Evolutionary conservation across 1,140 invertebrate genomes (phyloP), one percentile per base, ranked within the genome.

Genomic region (Cydia fagiglandana): DNA sequence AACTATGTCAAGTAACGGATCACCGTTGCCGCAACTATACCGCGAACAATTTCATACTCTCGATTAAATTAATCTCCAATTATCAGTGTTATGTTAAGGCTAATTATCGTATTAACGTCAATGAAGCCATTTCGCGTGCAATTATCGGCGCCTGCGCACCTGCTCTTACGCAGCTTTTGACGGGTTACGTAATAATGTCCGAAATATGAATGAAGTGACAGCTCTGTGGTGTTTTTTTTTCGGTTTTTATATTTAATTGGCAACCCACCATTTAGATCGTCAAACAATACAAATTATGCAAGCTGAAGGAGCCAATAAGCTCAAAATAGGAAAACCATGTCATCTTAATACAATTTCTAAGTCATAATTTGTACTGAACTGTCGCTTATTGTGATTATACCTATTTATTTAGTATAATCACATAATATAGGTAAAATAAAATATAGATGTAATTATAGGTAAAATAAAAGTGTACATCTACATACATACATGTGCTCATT

Each of bases 11-110:
- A 61, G 20, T 24, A 61, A 61, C 17, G n/a, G 56, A 61, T 20
- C 56, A 24, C 56, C 7, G 9, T n/a, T 56, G 15, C 6, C n/a
- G 15, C 53, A 56, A 56, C 53, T 56, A 56, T 56, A n/a, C 6
- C 17, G 9, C 9, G 20, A 10, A 61, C 56, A 61, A 61, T 61
- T 61, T 61, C 20, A 61, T 61, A 61, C 64, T 30, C 66, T n/a
- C n/a, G 34, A 70, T 70, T 70, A 70, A 70, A 70, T 70, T 70
- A 45, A 70, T 70, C 66, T 70, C 30, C 66, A 70, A 70, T 70
- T 70, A 70, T 38, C 34, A 17, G 34, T 38, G 30, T 70, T 70
- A 70, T 17, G n/a, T 38, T 70, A 38, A 70, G 28, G 20, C 56
- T 45, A 70, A 70, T 70, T 70, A 45, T 7, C 30, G 38, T 17